Conservation (phyloP, 2,888 invertebrate genomes). For the Epirrhoe tristata region DNA sequence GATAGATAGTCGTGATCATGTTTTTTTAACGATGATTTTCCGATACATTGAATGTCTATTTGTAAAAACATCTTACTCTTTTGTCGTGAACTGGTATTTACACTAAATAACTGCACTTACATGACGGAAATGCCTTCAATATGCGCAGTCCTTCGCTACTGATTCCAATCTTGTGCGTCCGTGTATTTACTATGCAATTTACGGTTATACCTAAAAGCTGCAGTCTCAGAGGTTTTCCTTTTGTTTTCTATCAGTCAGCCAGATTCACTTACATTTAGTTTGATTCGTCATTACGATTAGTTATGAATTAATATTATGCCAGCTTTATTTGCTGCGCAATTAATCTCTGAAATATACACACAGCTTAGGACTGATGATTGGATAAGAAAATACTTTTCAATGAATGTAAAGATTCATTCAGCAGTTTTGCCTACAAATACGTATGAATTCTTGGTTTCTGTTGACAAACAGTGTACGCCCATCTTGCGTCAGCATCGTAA, state of each 20-base stretch:
- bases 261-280: not conserved
- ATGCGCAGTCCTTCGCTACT: not conserved
- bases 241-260: not conserved
- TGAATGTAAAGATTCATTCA: not conserved
- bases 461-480: conserved; percentile 17
- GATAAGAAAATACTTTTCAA: too few species aligned
- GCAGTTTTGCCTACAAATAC: not conserved
- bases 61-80: too few species aligned
- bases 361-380: too few species aligned
- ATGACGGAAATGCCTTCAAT: not conserved
- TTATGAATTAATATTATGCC: too few species aligned
- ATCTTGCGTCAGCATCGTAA: conserved; percentile 23
- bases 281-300: too few species aligned
- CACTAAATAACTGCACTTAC: not conserved
- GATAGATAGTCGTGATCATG: too few species aligned
- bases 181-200: not conserved
- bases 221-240: not conserved
- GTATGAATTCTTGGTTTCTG: conserved; percentile 8
- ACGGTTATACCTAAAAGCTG: not conserved
- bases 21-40: too few species aligned
- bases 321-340: too few species aligned
- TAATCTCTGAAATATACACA: too few species aligned
- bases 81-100: not conserved
- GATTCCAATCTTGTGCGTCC: not conserved
- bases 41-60: too few species aligned